Evolutionary conservation across 1,140 invertebrate genomes (phyloP).

Genomic region (Pomacea maculata): DNA sequence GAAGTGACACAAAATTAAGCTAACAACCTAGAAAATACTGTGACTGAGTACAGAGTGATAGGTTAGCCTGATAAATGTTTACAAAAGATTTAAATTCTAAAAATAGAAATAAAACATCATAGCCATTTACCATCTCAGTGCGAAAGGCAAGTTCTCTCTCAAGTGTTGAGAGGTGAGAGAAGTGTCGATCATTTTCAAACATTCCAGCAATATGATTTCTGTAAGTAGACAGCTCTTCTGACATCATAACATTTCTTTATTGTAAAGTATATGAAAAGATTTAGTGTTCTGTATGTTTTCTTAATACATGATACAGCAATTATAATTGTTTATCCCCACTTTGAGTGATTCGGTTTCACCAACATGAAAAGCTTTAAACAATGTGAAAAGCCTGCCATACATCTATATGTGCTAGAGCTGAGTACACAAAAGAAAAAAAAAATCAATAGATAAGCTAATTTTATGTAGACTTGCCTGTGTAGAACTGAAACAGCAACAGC

Average conservation of each 20-base stretch:
- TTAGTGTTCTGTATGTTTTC: not conserved
- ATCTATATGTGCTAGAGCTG: not conserved
- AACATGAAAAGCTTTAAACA: not conserved
- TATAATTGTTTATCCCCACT: not conserved
- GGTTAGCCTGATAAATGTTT: too few relatives aligned
- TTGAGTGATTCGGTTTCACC: not conserved
- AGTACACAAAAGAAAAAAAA: not conserved
- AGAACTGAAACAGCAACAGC: constrained; percentile 30
- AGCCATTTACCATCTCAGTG: constrained; percentile 78
- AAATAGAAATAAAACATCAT: constrained; percentile 34
- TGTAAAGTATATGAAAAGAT: not conserved
- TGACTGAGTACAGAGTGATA: too few relatives aligned
- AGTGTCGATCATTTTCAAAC: constrained; percentile 84
- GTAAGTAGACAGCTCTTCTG: constrained; percentile 19
- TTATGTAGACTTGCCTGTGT: constrained; percentile 31
- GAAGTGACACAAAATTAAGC: not conserved
- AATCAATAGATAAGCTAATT: too few relatives aligned
- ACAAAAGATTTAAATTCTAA: too few relatives aligned
- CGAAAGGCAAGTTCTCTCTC: constrained; percentile 84
- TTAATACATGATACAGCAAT: not conserved
- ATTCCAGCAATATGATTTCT: constrained; percentile 75
- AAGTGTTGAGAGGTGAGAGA: constrained; percentile 82
- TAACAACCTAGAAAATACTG: too few relatives aligned
- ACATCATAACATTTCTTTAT: not conserved
- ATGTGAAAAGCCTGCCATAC: not conserved